These are phyloP conservation scores for Schrankia costaestrigalis DNA, from an alignment of 2,888 invertebrate species.

Conservation along the genomic window DNA sequence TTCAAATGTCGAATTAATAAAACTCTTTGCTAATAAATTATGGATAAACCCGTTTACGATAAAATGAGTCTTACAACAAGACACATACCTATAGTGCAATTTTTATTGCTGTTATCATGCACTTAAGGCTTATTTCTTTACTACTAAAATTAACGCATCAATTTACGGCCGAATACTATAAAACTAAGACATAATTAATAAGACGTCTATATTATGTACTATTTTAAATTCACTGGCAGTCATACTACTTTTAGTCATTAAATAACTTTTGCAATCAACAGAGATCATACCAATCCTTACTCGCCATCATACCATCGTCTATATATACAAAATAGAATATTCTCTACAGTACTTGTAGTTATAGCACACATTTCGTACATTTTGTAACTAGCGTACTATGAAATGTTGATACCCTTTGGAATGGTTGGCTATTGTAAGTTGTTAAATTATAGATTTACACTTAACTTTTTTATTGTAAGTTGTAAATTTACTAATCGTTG, in stretches of 20 bases:
- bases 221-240: conserved; percentile 9
- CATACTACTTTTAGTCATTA: conserved; percentile 19
- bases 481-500: too few relatives aligned
- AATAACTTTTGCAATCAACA: conserved; percentile 27
- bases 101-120: too few relatives aligned
- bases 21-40: conserved; percentile 1
- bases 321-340: conserved; percentile 40
- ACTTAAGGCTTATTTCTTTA: too few relatives aligned
- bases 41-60: too few relatives aligned
- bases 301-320: conserved; percentile 33
- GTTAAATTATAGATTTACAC: too few relatives aligned
- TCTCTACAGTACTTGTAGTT: conserved; percentile 26
- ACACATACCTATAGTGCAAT: too few relatives aligned
- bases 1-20: conserved; percentile 1
- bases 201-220: conserved; percentile 1
- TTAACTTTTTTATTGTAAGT: too few relatives aligned
- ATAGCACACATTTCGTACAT: conserved; percentile 27
- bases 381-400: conserved; percentile 15
- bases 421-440: conserved; percentile 27
- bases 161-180: too few relatives aligned
- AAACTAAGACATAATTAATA: conserved; percentile 4
- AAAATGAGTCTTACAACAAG: too few relatives aligned
- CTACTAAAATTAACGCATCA: too few relatives aligned
- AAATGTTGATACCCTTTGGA: conserved; percentile 25
- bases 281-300: conserved; percentile 28